phyloP scores from a whole-genome alignment of 1,140 invertebrate species.

The Hermatobates lingyangjiaoensis region DNA sequence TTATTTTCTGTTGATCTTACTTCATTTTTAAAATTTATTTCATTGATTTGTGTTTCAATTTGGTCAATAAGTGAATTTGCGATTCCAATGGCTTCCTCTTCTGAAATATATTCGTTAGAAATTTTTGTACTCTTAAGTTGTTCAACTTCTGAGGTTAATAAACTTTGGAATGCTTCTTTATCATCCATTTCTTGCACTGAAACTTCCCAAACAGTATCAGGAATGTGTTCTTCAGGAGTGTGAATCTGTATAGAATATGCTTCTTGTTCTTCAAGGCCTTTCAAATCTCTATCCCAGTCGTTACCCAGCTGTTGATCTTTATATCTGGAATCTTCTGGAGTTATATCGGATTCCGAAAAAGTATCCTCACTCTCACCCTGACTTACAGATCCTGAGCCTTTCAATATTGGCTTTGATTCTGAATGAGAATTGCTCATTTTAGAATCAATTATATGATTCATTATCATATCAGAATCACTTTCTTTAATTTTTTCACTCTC shows the following conservation, averaged over 20 bases:
- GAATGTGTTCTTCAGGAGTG: constrained; percentile 33
- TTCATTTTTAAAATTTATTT: constrained; percentile 7
- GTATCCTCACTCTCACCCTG: constrained; percentile 33
- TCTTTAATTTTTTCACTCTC: constrained; percentile 27
- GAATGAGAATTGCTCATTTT: constrained; percentile 8
- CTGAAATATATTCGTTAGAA: constrained; percentile 16
- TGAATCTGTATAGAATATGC: constrained; percentile 21
- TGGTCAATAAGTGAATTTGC: constrained; percentile 30
- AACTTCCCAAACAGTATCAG: constrained; percentile 42
- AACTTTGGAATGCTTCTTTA: not conserved
- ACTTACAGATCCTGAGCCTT: constrained; percentile 21
- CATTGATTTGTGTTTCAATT: constrained; percentile 29
- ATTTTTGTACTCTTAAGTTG: constrained; percentile 8
- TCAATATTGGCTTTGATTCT: constrained; percentile 10
- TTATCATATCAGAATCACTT: constrained; percentile 18
- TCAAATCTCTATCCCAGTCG: constrained; percentile 9
- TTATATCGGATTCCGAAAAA: constrained; percentile 32
- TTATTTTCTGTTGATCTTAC: not conserved
- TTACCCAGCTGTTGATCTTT: constrained; percentile 22
- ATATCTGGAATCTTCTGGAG: constrained; percentile 23
- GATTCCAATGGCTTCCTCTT: constrained; percentile 24
- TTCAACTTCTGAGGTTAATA: not conserved
- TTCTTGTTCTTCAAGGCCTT: constrained; percentile 4
- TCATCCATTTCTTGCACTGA: constrained; percentile 27
- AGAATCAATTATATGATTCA: no score